phyloP scores from a whole-genome alignment of 2,888 invertebrate genomes.

The Actias luna region DNA sequence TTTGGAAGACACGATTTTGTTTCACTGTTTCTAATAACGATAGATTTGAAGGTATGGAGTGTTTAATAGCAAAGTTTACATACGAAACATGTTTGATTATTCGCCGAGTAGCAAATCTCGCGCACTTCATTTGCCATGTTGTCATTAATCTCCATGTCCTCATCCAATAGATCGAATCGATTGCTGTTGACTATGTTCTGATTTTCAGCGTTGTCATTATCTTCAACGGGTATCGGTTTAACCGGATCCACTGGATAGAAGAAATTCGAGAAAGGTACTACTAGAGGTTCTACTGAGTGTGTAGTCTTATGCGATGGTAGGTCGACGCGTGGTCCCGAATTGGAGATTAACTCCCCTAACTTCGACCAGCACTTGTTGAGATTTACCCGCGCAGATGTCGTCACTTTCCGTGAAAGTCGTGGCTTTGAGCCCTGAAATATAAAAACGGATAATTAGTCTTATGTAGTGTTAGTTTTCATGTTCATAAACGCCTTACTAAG shows the following conservation, averaged over 20 bases:
- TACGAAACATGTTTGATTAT: conserved; percentile 63
- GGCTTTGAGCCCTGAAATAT: conserved; percentile 80
- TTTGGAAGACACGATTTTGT: conserved; percentile 81
- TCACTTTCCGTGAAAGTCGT: conserved; percentile 80
- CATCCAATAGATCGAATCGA: conserved; percentile 66
- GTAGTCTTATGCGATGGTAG: conserved; percentile 76
- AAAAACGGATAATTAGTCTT: conserved; percentile 1
- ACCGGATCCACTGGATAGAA: conserved; percentile 70
- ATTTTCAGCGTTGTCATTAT: conserved; percentile 72
- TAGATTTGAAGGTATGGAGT: conserved; percentile 42
- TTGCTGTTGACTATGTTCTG: conserved; percentile 68
- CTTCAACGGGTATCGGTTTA: conserved; percentile 66
- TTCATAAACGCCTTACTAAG: too few species aligned
- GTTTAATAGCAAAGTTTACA: conserved; percentile 71
- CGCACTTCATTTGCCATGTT: conserved; percentile 82
- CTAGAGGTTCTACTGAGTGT: conserved; percentile 66
- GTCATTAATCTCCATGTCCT: conserved; percentile 75
- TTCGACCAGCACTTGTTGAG: conserved; percentile 85
- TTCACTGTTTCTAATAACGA: conserved; percentile 70
- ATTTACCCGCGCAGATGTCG: conserved; percentile 82
- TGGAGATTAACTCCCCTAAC: conserved; percentile 81
- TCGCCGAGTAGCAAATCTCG: conserved; percentile 76
- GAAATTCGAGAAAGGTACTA: conserved; percentile 67
- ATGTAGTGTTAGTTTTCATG: too few species aligned
- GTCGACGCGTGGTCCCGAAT: conserved; percentile 66